Evolutionary conservation across 2,797 vertebrate genomes (phyloP).

Genomic region (Ctenochaetus hawaiiensis): DNA sequence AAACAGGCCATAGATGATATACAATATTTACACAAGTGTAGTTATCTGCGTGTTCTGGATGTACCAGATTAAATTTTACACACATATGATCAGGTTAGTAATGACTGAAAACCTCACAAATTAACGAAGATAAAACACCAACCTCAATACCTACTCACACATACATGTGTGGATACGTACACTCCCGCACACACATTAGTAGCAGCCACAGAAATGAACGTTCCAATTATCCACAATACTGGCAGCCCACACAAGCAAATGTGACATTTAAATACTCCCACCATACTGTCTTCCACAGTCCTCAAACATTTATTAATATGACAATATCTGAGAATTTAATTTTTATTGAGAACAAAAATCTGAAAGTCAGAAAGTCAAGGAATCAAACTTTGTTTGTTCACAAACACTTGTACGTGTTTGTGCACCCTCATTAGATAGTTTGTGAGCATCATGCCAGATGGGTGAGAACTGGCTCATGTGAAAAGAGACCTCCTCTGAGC

Average conservation of each 20-base stretch:
- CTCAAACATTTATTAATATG: slow-evolving; percentile 44
- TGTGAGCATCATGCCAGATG: slow-evolving; percentile 24
- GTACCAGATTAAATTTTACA: slow-evolving; percentile 15
- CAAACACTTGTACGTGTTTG: slow-evolving; percentile 16
- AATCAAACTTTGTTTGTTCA: slow-evolving; percentile 1
- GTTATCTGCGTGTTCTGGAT: background rate
- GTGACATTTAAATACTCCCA: slow-evolving; percentile 73
- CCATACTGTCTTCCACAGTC: slow-evolving; percentile 39
- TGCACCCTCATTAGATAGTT: slow-evolving; percentile 2
- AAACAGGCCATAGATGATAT: too few relatives aligned
- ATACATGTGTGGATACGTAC: slow-evolving; percentile 34
- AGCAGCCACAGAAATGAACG: slow-evolving; percentile 37
- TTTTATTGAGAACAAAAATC: slow-evolving; percentile 17
- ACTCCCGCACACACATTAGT: slow-evolving; percentile 24
- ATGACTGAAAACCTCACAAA: slow-evolving; percentile 31
- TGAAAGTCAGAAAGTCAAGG: slow-evolving; percentile 19
- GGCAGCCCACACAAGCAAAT: slow-evolving; percentile 60
- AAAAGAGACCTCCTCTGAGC: background rate
- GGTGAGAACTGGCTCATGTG: slow-evolving; percentile 7
- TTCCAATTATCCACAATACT: slow-evolving; percentile 61
- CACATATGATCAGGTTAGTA: slow-evolving; percentile 10
- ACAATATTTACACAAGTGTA: too few relatives aligned
- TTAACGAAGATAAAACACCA: slow-evolving; percentile 26
- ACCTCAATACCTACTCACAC: slow-evolving; percentile 41
- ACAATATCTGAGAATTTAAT: slow-evolving; percentile 43